A percentile compares a stretch with the other conserved stretches of the same genome.
Conservation (phyloP, 2,113 vertebrate species). For the Pachycephala philippinensis region DNA sequence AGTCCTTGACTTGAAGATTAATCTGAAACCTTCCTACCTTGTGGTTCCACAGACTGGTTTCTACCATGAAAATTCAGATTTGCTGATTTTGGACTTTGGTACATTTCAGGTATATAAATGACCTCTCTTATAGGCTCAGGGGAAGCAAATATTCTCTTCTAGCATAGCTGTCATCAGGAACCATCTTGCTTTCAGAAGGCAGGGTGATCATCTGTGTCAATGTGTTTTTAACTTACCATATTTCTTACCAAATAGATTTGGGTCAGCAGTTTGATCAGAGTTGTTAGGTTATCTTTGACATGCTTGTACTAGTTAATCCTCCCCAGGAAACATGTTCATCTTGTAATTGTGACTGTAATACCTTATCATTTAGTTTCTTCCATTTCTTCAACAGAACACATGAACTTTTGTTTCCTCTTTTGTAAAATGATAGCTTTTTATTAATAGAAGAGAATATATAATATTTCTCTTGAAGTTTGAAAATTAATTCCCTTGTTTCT, state of each 20-base stretch:
- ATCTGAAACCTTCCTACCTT: slow-evolving; percentile 92
- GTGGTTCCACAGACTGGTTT: slow-evolving; percentile 88
- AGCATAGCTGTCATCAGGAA: not conserved
- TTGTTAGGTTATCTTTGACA: not conserved
- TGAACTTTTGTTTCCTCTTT: not conserved
- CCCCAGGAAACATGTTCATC: not conserved
- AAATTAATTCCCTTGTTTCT: not conserved
- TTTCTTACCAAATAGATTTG: not conserved
- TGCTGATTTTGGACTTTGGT: slow-evolving; percentile 94
- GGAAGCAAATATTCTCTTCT: not conserved
- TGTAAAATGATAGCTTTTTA: not conserved
- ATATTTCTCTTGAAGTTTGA: not conserved
- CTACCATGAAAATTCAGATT: slow-evolving; percentile 76
- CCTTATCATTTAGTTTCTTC: not conserved
- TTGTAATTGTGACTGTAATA: not conserved
- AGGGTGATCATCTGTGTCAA: not conserved
- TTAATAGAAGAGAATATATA: not conserved
- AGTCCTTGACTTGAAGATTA: slow-evolving; percentile 86
- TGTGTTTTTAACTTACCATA: accelerated
- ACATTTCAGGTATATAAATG: slow-evolving; percentile 81
- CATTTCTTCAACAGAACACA: not conserved
- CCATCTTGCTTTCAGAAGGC: not conserved
- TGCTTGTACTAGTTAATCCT: not conserved
- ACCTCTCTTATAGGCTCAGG: not conserved
- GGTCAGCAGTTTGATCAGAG: not conserved